Percentiles rank a stretch among this genome's conserved stretches.
Evolutionary conservation across 2,797 vertebrate genomes (phyloP).

Genomic region (Lutjanus argentimaculatus): DNA sequence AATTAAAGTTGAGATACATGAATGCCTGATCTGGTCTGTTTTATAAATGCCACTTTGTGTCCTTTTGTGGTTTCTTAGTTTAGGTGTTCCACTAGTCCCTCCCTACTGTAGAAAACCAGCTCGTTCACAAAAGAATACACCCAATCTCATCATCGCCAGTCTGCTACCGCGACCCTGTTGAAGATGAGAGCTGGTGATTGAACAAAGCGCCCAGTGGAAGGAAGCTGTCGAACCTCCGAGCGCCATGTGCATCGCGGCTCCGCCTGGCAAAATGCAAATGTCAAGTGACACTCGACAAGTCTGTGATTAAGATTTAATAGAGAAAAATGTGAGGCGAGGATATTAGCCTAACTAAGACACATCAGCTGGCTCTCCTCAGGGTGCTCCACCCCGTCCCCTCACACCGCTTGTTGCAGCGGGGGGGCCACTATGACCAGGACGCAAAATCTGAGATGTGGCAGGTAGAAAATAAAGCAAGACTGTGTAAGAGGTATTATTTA

Average conservation of each 20-base stretch:
- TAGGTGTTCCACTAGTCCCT: neutral
- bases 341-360: slow-evolving; percentile 83
- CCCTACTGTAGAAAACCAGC: slow-evolving; percentile 41
- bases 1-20: neutral
- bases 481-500: slow-evolving; percentile 13
- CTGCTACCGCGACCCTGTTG: slow-evolving; percentile 36
- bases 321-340: slow-evolving; percentile 85
- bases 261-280: slow-evolving; percentile 82
- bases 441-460: slow-evolving; percentile 5
- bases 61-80: neutral
- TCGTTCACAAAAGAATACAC: slow-evolving; percentile 21
- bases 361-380: slow-evolving; percentile 76
- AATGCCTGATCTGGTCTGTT: slow-evolving; percentile 1
- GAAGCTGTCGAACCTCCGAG: slow-evolving; percentile 68
- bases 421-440: slow-evolving; percentile 32
- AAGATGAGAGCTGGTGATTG: slow-evolving; percentile 66
- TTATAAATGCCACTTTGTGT: neutral
- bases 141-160: slow-evolving; percentile 45
- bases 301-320: slow-evolving; percentile 87
- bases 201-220: slow-evolving; percentile 74
- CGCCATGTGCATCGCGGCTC: slow-evolving; percentile 50
- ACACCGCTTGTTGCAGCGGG: slow-evolving; percentile 37
- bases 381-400: slow-evolving; percentile 42
- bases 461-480: slow-evolving; percentile 18
- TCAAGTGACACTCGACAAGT: slow-evolving; percentile 87